Base-by-base conservation (phyloP, 1,140 invertebrate species). In the Papilio machaon region DNA sequence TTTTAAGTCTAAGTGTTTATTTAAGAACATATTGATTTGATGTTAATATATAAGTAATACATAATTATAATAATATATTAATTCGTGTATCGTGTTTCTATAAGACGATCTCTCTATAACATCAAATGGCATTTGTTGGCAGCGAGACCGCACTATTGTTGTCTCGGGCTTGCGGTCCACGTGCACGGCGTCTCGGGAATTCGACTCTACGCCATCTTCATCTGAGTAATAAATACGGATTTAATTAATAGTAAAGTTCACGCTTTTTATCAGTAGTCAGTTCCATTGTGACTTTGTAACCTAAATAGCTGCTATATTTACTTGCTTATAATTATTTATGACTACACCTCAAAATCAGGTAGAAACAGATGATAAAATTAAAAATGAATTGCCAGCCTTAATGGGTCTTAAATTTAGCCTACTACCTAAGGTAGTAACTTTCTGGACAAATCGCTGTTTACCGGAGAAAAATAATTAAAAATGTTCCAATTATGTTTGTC, bases 101-200 rank as follows among this genome's bases (percentile, higher is more conserved):
- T 0, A 2, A 74, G 38, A 74, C 46, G 46, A 19, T 49, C 10
- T 52, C 38, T 75, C 19, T 15, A 49, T 49, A 52, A 52, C 46
- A 49, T 52, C 19, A 30, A 52, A 75, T 23, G 73, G 43, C 11
- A 75, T 75, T 75, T 73, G 23, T 73, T 75, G 73, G 73, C 73
- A 75, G 8, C 73, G 47, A 5, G 19, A 11, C 2, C 43, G 47
- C 11, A 75, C 73, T 75, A 75, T 75, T 75, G 43, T 75, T 17
- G 70, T 73, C 70, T 17, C 43, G 15, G 70, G 35, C 43, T 67
- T 8, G 23, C 64, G 10, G 67, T 6, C 70, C 73, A 75, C 46
- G 73, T 75, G 73, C 19, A 13, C 19, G 73, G 10, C 19, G 46
- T 75, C 73, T 75, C 4, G 19, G 46, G n/a, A 52, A 75, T 75